Base-by-base conservation (phyloP, 2,113 vertebrate genomes). In the Columba janthina region DNA sequence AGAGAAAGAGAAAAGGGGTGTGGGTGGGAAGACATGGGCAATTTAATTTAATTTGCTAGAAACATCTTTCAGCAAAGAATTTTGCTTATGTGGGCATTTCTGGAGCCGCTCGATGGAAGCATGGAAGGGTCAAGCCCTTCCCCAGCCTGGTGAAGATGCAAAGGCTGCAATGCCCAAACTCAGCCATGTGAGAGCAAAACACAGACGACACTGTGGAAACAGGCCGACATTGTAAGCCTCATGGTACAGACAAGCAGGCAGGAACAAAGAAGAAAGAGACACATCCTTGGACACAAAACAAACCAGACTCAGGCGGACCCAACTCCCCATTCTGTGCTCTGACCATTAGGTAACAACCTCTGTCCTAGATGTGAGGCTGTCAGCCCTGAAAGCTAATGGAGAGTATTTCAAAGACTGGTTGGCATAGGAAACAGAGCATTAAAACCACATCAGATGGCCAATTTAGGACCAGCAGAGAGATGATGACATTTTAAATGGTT, bases 401-500 rank as follows among this genome's bases (percentile, higher is more conserved):
- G 40, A 89, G 20, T 42, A 28, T 81, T 92, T 95, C 61, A 54
- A 92, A 89, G 50, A 58, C 62, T 84, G 38, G 48, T 31, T 89
- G 70, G 53, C 69, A 88, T 36, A 71, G 82, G 69, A 93, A 87
- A 88, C 48, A 86, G 90, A 84, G 82, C 84, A 96, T 89, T 96
- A 76, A 94, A 94, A 78, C 58, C 85, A 58, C 48, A 77, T 95
- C 80, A 81, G 71, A 90, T 82, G 69, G 92, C 50, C 28, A 90
- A 50, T 90, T 95, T 90, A 90, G 82, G 88, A 93, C 73, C 73
- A 92, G 58, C 17, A 24, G 86, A 95, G 85, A 91, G 85, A 93
- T 62, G 10, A 89, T 79, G 56, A 65, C 71, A 88, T 89, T 90
- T 93, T 93, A 95, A 96, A 94, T 85, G 31, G 72, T 85, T 96